Base-by-base conservation (phyloP, 2,113 vertebrate species). In the Poecilia latipinna region DNA sequence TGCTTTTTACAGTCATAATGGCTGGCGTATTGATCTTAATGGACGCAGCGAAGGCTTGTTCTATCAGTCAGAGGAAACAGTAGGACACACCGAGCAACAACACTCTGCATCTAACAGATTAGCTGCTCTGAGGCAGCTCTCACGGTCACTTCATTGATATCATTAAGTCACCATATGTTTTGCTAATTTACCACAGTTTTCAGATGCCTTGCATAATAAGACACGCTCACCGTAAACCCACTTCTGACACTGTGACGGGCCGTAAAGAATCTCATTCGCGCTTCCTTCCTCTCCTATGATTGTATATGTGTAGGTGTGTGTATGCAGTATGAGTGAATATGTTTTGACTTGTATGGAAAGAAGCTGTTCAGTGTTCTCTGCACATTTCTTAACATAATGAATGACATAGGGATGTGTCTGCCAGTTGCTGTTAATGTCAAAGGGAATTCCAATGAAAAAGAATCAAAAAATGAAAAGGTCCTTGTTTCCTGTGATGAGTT, bases 1-100 rank as follows among this genome's bases (percentile, higher is more conserved):
- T 95, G 96, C 96, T 96, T 97, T 96, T 96, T 95, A 95, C 95
- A 89, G 91, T 93, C 95, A 94, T 96, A 97, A 97, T 96, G 94
- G 94, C 90, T 65, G 83, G 84, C 86, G 94, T 96, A 96, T 97
- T 95, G 96, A 97, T 97, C 96, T 95, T 96, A 94, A 95, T 95
- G 94, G 94, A 89, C 78, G 80, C 90, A 94, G 93, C 91, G 78
- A 91, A 93, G 91, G 90, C 94, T 92, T 94, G 92, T 93, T 93
- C 87, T 95, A 94, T 94, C 92, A 93, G 89, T 95, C 94, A 94
- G 89, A 73, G 87, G 87, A 92, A 92, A 90, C 81, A 90, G 76
- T 92, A 93, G 93, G 91, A 90, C 92, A 90, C 86, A 78, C 86
- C 86, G 73, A 86, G 88, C 89, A 91, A 89, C 91, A 89, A 84